These are phyloP conservation scores for Aurelia aurita DNA, from an alignment of 30 jellyfish, hydroid and myxozoan genomes.

Conservation along the genomic window DNA sequence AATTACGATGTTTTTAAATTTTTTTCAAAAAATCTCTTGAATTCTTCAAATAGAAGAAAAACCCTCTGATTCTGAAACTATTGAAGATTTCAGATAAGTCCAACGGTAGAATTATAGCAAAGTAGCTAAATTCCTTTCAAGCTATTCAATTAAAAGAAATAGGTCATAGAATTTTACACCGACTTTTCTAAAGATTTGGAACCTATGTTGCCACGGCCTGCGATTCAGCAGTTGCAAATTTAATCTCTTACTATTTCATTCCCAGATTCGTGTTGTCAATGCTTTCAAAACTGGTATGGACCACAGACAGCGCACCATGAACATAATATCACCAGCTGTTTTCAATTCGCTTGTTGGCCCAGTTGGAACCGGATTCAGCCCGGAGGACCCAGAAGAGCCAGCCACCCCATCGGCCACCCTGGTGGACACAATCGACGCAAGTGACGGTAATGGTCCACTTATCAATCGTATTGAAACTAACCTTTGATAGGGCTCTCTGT, in stretches of 20 bases:
- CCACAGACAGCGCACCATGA: slow-evolving; percentile 93
- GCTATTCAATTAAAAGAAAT: too few relatives aligned
- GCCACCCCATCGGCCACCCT: slow-evolving; percentile 77
- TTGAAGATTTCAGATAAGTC: too few relatives aligned
- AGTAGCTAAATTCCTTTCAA: too few relatives aligned
- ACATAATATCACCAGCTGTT: slow-evolving; percentile 97
- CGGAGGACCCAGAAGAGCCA: slow-evolving; percentile 45
- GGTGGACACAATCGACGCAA: slow-evolving; percentile 52
- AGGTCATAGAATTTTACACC: too few relatives aligned
- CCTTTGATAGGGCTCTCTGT: background rate
- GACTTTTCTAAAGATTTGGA: too few relatives aligned
- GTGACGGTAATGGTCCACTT: slow-evolving; percentile 68
- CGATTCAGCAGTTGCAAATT: too few relatives aligned
- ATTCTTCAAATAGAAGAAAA: too few relatives aligned
- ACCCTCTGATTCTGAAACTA: too few relatives aligned
- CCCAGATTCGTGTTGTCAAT: slow-evolving; percentile 98
- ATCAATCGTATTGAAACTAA: slow-evolving; percentile 56
- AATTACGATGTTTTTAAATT: too few relatives aligned
- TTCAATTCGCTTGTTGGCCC: slow-evolving; percentile 96
- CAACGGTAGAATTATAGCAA: too few relatives aligned
- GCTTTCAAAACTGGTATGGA: slow-evolving; percentile 99
- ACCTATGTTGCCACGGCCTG: too few relatives aligned
- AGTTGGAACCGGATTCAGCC: slow-evolving; percentile 74
- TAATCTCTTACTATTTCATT: background rate
- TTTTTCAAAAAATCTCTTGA: too few relatives aligned